Conservation (phyloP, 2,113 vertebrate species). For the Gasterosteus aculeatus region DNA sequence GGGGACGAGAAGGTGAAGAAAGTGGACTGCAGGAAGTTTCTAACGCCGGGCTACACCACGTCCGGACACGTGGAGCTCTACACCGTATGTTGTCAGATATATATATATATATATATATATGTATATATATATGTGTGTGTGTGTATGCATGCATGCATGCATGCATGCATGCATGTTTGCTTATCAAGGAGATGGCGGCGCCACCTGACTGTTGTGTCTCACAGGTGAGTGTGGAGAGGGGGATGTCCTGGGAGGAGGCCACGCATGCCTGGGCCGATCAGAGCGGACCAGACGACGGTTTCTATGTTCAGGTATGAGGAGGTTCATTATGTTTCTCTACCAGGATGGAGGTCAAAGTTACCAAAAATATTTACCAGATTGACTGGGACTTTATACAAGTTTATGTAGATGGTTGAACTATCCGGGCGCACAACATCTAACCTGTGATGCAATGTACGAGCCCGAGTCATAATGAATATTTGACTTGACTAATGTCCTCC, state of each 20-base stretch:
- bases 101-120: too few relatives aligned
- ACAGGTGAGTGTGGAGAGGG: constrained; percentile 95
- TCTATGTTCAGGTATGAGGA: constrained; percentile 85
- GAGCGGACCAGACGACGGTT: constrained; percentile 93
- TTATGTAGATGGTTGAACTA: too few relatives aligned
- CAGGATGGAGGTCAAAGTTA: too few relatives aligned
- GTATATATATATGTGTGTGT: too few relatives aligned
- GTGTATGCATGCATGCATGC: too few relatives aligned
- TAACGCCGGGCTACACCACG: constrained; percentile 96
- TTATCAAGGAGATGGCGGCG: background rate
- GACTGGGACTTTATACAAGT: too few relatives aligned
- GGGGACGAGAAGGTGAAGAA: constrained; percentile 98
- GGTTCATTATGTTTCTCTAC: background rate
- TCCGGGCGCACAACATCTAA: too few relatives aligned
- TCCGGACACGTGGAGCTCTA: constrained; percentile 95
- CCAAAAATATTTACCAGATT: too few relatives aligned
- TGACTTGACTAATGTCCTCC: background rate
- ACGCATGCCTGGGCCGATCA: constrained; percentile 96
- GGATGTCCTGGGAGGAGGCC: constrained; percentile 99
- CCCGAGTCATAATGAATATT: background rate
- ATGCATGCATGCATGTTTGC: background rate
- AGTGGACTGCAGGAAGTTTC: constrained; percentile 91
- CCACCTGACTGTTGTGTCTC: background rate
- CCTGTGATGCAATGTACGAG: too few relatives aligned
- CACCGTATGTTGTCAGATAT: constrained; percentile 82